These are phyloP conservation scores for Tympanuchus pallidicinctus DNA, from an alignment of 2,113 vertebrate species.

Conservation along the genomic window DNA sequence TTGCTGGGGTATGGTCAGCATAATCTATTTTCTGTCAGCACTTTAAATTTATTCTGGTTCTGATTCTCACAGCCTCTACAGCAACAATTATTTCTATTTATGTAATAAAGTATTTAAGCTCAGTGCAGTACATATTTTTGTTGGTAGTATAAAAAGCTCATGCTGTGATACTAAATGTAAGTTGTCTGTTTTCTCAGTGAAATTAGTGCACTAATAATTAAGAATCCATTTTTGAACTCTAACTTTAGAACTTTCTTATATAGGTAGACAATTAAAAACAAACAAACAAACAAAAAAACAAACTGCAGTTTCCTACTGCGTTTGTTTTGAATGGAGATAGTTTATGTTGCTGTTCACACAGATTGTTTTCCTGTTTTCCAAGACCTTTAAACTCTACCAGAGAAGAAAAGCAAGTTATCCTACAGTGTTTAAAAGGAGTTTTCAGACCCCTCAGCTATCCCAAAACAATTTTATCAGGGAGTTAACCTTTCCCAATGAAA, in stretches of 20 bases:
- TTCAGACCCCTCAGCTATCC: neutral
- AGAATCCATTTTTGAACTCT: neutral
- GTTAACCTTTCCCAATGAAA: neutral
- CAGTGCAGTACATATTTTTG: constrained; percentile 29
- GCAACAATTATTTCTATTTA: neutral
- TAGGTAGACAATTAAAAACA: neutral
- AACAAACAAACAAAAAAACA: too few relatives aligned
- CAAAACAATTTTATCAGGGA: neutral
- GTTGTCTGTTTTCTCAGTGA: neutral
- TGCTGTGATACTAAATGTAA: neutral
- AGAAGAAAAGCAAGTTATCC: neutral
- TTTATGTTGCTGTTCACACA: neutral
- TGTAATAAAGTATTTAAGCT: constrained; percentile 28
- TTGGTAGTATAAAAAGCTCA: constrained; percentile 3
- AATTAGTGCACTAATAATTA: constrained; percentile 25
- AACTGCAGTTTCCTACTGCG: neutral
- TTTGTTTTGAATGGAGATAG: neutral
- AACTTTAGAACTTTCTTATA: neutral
- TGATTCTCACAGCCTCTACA: neutral
- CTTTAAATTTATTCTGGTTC: constrained; percentile 18
- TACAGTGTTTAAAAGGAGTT: neutral
- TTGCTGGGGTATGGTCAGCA: constrained; percentile 27
- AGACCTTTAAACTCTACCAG: neutral
- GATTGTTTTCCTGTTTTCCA: neutral
- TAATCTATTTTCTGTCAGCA: constrained; percentile 25